Conservation (phyloP, 2,113 vertebrate species). For the Bos indicus region DNA sequence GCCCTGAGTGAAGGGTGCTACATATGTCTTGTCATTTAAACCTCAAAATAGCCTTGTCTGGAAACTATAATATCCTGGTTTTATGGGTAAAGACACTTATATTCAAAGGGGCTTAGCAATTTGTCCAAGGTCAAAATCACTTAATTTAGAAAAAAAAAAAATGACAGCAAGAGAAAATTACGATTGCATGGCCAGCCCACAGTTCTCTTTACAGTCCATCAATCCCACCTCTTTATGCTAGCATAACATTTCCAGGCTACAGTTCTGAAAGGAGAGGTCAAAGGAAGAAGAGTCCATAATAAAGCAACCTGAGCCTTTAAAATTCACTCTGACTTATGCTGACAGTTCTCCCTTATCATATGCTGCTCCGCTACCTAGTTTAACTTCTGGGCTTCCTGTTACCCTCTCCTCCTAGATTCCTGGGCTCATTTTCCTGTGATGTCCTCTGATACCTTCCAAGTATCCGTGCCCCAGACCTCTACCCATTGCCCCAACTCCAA, state of each 20-base stretch:
- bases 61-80: not conserved
- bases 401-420: not conserved
- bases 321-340: not conserved
- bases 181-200: not conserved
- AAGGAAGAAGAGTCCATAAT: not conserved
- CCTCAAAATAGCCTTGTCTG: not conserved
- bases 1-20: not conserved
- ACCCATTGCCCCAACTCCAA: not conserved
- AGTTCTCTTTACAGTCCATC: constrained; percentile 40
- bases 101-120: constrained; percentile 41
- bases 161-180: constrained; percentile 58
- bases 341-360: not conserved
- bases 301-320: not conserved
- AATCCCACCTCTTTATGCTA: constrained; percentile 37
- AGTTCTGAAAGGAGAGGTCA: constrained; percentile 29
- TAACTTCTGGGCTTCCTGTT: not conserved
- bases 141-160: constrained; percentile 24
- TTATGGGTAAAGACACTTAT: constrained; percentile 30
- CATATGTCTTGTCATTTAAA: constrained; percentile 31
- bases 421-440: not conserved
- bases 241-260: constrained; percentile 6
- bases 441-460: not conserved
- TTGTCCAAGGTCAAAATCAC: constrained; percentile 46
- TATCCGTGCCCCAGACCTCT: not conserved
- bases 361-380: not conserved